These are phyloP conservation scores for Hoplostethus atlanticus DNA, from an alignment of 2,797 vertebrate genomes.

Conservation along the genomic window DNA sequence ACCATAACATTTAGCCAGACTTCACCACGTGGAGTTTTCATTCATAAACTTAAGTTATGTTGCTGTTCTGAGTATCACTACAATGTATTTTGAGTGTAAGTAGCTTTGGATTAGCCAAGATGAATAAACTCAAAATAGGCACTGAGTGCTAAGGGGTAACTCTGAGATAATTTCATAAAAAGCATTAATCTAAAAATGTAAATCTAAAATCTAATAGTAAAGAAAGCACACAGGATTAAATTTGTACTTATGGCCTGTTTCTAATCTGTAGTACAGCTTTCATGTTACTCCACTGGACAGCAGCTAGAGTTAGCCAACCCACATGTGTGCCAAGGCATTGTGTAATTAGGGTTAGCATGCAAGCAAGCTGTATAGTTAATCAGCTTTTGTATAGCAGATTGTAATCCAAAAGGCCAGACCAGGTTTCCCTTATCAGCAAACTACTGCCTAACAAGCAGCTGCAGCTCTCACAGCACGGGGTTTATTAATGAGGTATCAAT, in stretches of 20 bases:
- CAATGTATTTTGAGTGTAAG: constrained; percentile 42
- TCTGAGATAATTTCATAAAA: not conserved
- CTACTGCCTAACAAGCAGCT: constrained; percentile 57
- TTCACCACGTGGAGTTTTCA: not conserved
- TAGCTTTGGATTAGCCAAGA: constrained; percentile 51
- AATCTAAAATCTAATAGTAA: not conserved
- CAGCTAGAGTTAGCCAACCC: constrained; percentile 48
- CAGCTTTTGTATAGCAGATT: constrained; percentile 78
- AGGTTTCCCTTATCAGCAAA: constrained; percentile 76
- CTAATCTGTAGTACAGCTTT: constrained; percentile 14
- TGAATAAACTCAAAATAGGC: constrained; percentile 2
- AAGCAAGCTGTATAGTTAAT: constrained; percentile 72
- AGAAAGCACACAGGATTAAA: not conserved
- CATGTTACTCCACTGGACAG: constrained; percentile 48
- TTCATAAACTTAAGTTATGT: not conserved
- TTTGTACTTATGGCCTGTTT: constrained; percentile 6
- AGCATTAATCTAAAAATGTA: not conserved
- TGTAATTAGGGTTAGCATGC: constrained; percentile 76
- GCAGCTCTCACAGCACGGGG: constrained; percentile 62
- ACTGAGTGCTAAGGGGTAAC: not conserved
- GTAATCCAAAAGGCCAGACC: constrained; percentile 80
- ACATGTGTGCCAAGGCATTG: constrained; percentile 58
- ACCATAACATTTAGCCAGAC: no score
- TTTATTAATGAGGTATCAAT: constrained; percentile 60
- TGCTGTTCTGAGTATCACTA: constrained; percentile 17